Evolutionary conservation across 2,113 vertebrate genomes (phyloP).

Genomic region (Hippocampus mohnikei): DNA sequence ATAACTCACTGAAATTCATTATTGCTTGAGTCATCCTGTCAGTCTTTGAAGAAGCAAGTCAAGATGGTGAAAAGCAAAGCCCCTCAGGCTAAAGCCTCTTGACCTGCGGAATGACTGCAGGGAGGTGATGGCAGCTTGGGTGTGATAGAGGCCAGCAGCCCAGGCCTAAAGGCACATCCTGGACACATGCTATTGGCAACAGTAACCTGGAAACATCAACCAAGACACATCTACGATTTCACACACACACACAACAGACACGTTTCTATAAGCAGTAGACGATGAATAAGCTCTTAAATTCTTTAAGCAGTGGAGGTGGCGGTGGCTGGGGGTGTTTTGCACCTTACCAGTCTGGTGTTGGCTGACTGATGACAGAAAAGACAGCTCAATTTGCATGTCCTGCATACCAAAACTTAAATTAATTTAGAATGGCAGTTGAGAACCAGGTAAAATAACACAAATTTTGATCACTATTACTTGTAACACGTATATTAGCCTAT

Average conservation of each 20-base stretch:
- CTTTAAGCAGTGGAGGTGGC: conserved; percentile 15
- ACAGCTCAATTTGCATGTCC: conserved; percentile 6
- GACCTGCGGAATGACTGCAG: conserved; percentile 60
- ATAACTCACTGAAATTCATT: not conserved
- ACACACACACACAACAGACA: conserved; percentile 13
- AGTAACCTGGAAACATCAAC: conserved; percentile 30
- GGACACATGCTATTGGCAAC: conserved; percentile 49
- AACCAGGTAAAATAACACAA: not conserved
- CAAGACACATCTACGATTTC: conserved; percentile 26
- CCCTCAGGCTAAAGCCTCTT: conserved; percentile 54
- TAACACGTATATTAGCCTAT: too few species aligned
- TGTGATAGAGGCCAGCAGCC: conserved; percentile 59
- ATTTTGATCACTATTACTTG: not conserved
- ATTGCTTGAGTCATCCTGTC: conserved; percentile 16
- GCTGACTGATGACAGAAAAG: conserved; percentile 19
- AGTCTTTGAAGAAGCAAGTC: conserved; percentile 5
- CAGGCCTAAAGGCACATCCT: conserved; percentile 51
- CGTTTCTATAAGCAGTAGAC: conserved; percentile 23
- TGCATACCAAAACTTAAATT: not conserved
- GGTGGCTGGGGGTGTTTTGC: not conserved
- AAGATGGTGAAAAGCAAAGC: conserved; percentile 46
- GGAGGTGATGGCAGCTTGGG: conserved; percentile 50
- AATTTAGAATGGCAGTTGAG: not conserved
- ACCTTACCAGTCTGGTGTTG: conserved; percentile 6
- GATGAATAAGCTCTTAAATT: conserved; percentile 33